These are phyloP conservation scores for Piprites chloris DNA, from an alignment of 2,113 vertebrate genomes.

Conservation along the genomic window DNA sequence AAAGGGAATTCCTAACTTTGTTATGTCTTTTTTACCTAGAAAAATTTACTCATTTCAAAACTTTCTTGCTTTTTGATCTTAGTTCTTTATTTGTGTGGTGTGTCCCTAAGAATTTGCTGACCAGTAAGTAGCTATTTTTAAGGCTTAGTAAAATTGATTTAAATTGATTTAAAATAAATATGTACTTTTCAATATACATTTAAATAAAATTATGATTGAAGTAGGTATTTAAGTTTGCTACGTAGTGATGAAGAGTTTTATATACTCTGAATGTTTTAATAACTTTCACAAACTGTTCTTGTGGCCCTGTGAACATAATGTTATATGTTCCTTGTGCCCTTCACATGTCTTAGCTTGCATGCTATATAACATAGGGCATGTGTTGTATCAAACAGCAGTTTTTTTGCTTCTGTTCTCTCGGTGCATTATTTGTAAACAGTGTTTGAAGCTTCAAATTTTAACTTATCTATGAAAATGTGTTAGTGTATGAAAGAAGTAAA, in stretches of 20 bases:
- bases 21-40: background rate
- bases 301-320: background rate
- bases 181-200: background rate
- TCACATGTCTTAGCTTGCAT: background rate
- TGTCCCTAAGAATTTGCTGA: background rate
- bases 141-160: background rate
- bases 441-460: conserved; percentile 10
- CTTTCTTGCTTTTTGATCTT: background rate
- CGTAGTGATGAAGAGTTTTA: background rate
- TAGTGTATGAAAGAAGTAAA: conserved; percentile 4
- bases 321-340: background rate
- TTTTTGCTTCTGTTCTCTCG: background rate
- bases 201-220: background rate
- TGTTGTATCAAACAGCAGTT: background rate
- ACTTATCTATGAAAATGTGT: conserved; percentile 23
- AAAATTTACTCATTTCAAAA: background rate
- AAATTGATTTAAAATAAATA: background rate
- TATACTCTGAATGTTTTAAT: background rate
- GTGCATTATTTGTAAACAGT: background rate
- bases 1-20: background rate
- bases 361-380: background rate
- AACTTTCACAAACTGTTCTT: background rate
- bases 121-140: background rate
- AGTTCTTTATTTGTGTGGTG: background rate
- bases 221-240: background rate